Evolutionary conservation across 2,113 vertebrate genomes (phyloP), one percentile per base, ranked within the genome.

Genomic region (Oryzias javanicus): DNA sequence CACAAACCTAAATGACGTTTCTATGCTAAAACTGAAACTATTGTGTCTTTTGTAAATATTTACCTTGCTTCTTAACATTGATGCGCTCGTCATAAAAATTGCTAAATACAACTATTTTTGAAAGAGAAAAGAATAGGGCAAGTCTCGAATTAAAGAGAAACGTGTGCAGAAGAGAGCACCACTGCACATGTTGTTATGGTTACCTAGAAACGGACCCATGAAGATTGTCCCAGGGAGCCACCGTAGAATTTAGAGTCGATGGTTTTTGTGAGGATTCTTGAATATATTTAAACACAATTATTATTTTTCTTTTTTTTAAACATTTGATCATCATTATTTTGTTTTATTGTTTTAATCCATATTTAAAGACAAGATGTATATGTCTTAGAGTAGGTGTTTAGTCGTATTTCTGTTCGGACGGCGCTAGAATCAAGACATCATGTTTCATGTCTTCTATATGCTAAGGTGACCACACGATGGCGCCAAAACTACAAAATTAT

Each of bases 1-100:
- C 35, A 12, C 35, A 12, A 35, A 35, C 8, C 35, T 35, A 35
- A 35, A 35, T 3, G 3, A 35, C 35, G 8, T 35, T 35, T 35
- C 35, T 35, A 12, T 35, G 35, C 35, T 12, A 27, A 6, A 5
- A 27, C 25, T 35, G 35, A 35, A 35, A 35, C 0, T 8, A 35
- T 35, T 35, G 3, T 12, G 8, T n/a, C 6, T 15, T 51, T 51
- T 51, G 14, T 6, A 16, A 17, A 16, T 45, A 16, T 45, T 45
- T 45, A 89, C 89, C 89, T 89, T 91, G 25, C 53, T 70, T 45
- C 87, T 90, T n/a, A 86, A 83, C 86, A 89, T 89, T 17, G 35
- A 25, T 18, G 20, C 14, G 1, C 14, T 42, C 50, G 49, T 17
- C 45, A 1, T 41, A 3, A 45, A 41, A 7, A 10, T 12, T 6